Base-by-base conservation (phyloP, 2,888 invertebrate genomes). In the Orthosia gothica region DNA sequence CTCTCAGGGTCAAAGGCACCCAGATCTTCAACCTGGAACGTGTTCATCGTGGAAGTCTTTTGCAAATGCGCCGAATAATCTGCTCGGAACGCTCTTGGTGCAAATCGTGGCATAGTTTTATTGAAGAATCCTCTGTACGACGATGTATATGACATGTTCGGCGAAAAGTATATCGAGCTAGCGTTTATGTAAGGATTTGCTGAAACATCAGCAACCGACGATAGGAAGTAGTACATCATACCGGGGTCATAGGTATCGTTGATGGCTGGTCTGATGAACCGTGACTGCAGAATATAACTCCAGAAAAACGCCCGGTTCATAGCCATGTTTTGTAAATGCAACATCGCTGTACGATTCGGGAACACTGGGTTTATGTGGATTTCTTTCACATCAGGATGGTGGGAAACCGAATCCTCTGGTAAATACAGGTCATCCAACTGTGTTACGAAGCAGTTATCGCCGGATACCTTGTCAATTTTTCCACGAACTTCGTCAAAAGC, bases 321-420 rank as follows among this genome's bases (percentile, higher is more conserved):
- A n/a, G 99, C 99, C 98, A 99, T 98, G 93, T 99, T 99, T 93
- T 99, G 99, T 75, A 99, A 96, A 96, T 99, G 99, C 73, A 99
- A 95, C 87, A 99, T 94, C 45, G 98, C 98, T 0, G 99, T 99
- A 89, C 99, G 97, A 95, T 99, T 99, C 0, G 99, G 99, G 90
- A 99, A 99, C 67, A 99, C 97, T 15, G 99, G 98, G 96, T 99
- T 99, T 70, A 99, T 98, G 90, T 99, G 99, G 79, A 99, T 98
- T 91, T 99, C 99, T 93, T 99, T 99, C 78, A 99, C 98, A 89
- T 99, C 99, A 0, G 99, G 99, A 82, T 98, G 97, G 92, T 99
- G 99, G 0, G 99, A 99, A 1, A 99, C 98, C 0, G 98, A 97
- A 84, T 99, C 98, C 67, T 97, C 97, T 0, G 99, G 98, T 76